Percentiles rank a stretch among this genome's conserved stretches.
Evolutionary conservation across 2,888 invertebrate species (phyloP).

Genomic region (Oxyteleia sp.): DNA sequence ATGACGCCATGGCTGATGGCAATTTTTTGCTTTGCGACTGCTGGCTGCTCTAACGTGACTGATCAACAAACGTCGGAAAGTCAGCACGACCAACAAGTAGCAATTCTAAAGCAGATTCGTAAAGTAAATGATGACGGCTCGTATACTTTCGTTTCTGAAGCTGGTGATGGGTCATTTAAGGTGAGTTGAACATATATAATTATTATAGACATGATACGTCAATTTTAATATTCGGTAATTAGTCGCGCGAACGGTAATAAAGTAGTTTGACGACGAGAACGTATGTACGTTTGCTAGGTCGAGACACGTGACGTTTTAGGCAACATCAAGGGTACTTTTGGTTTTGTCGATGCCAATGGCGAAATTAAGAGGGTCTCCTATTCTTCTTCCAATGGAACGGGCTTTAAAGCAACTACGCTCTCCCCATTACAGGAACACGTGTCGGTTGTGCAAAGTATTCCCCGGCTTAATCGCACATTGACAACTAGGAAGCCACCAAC

Average conservation of each 20-base stretch:
- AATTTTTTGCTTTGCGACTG: constrained; percentile 85
- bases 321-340: constrained; percentile 94
- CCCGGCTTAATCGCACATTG: constrained; percentile 86
- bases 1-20: constrained; percentile 87
- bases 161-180: constrained; percentile 95
- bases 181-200: constrained; percentile 76
- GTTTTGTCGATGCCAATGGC: constrained; percentile 93
- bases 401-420: constrained; percentile 87
- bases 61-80: constrained; percentile 89
- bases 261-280: constrained; percentile 59
- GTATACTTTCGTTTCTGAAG: constrained; percentile 95
- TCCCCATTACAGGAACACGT: constrained; percentile 87
- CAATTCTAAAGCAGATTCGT: constrained; percentile 94
- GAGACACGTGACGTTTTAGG: constrained; percentile 94
- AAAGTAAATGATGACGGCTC: constrained; percentile 94
- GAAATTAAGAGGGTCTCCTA: constrained; percentile 94
- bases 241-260: constrained; percentile 49
- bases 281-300: constrained; percentile 87
- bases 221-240: constrained; percentile 5
- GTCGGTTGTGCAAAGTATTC: constrained; percentile 86
- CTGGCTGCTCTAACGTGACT: constrained; percentile 85
- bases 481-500: constrained; percentile 88
- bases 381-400: constrained; percentile 89
- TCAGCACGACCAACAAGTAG: constrained; percentile 91
- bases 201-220: neutral